phyloP scores from a whole-genome alignment of 1,140 invertebrate genomes.

The Rhagoletis pomonella region DNA sequence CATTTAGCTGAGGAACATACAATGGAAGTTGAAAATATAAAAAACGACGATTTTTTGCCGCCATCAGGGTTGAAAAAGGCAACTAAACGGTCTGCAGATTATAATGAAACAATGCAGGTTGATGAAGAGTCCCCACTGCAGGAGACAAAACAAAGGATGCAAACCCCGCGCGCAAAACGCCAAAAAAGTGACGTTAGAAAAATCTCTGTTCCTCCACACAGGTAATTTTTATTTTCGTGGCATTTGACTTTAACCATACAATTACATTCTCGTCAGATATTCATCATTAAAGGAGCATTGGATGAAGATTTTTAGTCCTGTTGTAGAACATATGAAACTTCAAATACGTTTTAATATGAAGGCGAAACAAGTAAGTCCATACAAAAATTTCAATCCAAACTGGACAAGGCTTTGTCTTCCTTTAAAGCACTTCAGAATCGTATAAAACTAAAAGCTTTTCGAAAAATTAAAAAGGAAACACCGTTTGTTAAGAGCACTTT shows the following conservation, averaged over 20 bases:
- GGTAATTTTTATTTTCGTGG: conserved; percentile 63
- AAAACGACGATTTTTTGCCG: conserved; percentile 77
- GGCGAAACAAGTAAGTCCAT: conserved; percentile 83
- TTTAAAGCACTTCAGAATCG: too few relatives aligned
- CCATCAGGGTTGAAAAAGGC: conserved; percentile 75
- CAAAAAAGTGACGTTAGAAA: conserved; percentile 79
- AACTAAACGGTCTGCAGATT: conserved; percentile 74
- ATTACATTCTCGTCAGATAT: conserved; percentile 80
- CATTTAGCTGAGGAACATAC: not conserved
- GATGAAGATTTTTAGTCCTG: conserved; percentile 96
- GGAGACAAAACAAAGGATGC: conserved; percentile 69
- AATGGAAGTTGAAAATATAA: conserved; percentile 75
- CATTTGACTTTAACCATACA: not conserved
- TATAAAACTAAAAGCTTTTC: too few relatives aligned
- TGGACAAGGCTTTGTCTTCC: too few relatives aligned
- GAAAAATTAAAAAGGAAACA: too few relatives aligned
- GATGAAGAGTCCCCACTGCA: conserved; percentile 77
- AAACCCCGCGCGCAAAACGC: conserved; percentile 75
- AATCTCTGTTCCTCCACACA: conserved; percentile 79
- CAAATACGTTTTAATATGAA: conserved; percentile 97
- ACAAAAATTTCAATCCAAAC: too few relatives aligned
- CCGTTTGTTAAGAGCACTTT: too few relatives aligned
- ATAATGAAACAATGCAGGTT: conserved; percentile 78
- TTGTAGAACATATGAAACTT: conserved; percentile 95
- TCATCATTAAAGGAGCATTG: conserved; percentile 96